Evolutionary conservation across 2,113 vertebrate species (phyloP).

Genomic region (Chunga burmeisteri): DNA sequence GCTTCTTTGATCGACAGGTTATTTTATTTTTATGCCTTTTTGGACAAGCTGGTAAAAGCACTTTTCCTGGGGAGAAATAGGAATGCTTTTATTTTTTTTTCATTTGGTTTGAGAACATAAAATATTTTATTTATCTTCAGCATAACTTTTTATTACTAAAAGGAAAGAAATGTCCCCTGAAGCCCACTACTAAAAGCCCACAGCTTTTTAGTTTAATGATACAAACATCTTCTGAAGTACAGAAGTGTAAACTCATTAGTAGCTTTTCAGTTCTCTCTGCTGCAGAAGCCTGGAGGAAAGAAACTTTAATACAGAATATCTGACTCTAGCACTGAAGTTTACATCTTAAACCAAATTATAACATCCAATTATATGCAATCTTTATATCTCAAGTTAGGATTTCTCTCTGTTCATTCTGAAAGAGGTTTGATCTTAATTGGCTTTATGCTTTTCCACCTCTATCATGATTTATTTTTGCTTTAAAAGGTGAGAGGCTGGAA

Average conservation of each 20-base stretch:
- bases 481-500: not conserved
- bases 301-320: not conserved
- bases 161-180: not conserved
- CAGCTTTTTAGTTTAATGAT: not conserved
- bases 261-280: not conserved
- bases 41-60: not conserved
- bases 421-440: not conserved
- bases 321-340: not conserved
- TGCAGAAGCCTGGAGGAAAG: not conserved
- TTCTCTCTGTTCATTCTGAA: not conserved
- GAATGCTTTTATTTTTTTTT: not conserved
- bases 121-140: not conserved
- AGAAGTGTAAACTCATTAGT: not conserved
- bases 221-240: not conserved
- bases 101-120: not conserved
- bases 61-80: not conserved
- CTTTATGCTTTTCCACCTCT: not conserved
- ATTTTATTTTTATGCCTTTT: not conserved
- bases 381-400: not conserved
- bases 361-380: not conserved
- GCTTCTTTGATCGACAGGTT: not conserved
- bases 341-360: not conserved
- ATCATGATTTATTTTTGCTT: not conserved
- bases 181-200: not conserved
- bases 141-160: not conserved